A percentile compares a stretch with the other conserved stretches of the same genome.
phyloP scores from a whole-genome alignment of 2,797 vertebrate species.

The Pangasius mekongensis region DNA sequence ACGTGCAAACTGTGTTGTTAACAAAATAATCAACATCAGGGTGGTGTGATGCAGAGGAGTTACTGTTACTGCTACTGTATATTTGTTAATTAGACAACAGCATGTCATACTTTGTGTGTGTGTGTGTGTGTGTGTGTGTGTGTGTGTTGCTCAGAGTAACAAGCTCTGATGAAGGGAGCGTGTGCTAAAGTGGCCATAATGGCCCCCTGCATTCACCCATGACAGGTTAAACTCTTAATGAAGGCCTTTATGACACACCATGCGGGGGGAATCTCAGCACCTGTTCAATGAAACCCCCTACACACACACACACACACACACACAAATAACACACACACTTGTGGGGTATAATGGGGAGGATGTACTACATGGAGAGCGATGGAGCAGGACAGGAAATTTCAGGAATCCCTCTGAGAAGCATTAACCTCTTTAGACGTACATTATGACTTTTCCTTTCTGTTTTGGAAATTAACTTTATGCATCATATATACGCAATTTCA shows the following conservation, averaged over 20 bases:
- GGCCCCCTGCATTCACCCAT: conserved; percentile 75
- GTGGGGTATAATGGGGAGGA: conserved; percentile 61
- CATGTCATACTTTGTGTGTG: not conserved
- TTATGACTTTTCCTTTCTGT: not conserved
- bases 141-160: conserved; percentile 59
- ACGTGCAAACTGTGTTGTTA: not conserved
- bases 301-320: conserved; percentile 27
- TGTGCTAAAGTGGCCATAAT: conserved; percentile 77
- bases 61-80: too few relatives aligned
- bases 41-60: too few relatives aligned
- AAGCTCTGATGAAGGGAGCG: conserved; percentile 68
- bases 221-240: conserved; percentile 79
- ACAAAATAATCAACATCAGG: not conserved
- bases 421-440: not conserved
- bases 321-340: conserved; percentile 18
- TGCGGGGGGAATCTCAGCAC: conserved; percentile 68
- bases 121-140: conserved; percentile 55
- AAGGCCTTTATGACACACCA: conserved; percentile 69
- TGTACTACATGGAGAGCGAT: conserved; percentile 24
- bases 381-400: conserved; percentile 11
- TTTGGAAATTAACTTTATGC: not conserved
- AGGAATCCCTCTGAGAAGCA: not conserved
- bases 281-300: conserved; percentile 72
- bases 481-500: not conserved
- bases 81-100: not conserved